Evolutionary conservation across 92 coral and sea anemone genomes (phyloP).

Genomic region (Scolanthus callimorphus): DNA sequence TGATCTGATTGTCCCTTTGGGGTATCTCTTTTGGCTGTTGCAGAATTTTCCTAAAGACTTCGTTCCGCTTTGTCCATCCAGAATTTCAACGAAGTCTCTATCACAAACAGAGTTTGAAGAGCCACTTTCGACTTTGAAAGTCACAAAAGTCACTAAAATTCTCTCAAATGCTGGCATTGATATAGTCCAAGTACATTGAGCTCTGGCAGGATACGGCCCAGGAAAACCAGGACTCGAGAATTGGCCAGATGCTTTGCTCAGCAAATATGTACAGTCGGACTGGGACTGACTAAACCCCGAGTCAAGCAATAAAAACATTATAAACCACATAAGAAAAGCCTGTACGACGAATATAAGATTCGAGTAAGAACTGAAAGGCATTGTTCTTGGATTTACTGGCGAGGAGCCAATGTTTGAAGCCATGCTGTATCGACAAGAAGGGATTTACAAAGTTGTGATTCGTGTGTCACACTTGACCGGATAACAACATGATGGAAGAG

Average conservation of each 20-base stretch:
- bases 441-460: too few relatives aligned
- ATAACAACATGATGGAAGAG: too few relatives aligned
- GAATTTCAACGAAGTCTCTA: conserved; percentile 52
- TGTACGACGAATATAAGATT: too few relatives aligned
- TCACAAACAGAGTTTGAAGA: conserved; percentile 28
- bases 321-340: too few relatives aligned
- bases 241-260: conserved; percentile 32
- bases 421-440: too few relatives aligned
- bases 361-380: too few relatives aligned
- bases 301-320: too few relatives aligned
- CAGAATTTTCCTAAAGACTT: conserved; percentile 50
- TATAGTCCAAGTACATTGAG: conserved; percentile 74
- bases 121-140: conserved; percentile 25
- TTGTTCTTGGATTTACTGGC: too few relatives aligned
- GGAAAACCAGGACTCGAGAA: conserved; percentile 67
- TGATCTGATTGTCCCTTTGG: conserved; percentile 50
- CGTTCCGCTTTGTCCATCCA: conserved; percentile 32
- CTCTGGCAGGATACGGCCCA: conserved; percentile 31
- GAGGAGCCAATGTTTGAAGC: too few relatives aligned
- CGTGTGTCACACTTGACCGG: too few relatives aligned
- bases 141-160: conserved; percentile 47
- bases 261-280: neutral
- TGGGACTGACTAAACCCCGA: too few relatives aligned
- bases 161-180: conserved; percentile 34
- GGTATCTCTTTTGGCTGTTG: conserved; percentile 32